Evolutionary conservation across 2,888 invertebrate species (phyloP).

Genomic region (Cacoxenus indagator): DNA sequence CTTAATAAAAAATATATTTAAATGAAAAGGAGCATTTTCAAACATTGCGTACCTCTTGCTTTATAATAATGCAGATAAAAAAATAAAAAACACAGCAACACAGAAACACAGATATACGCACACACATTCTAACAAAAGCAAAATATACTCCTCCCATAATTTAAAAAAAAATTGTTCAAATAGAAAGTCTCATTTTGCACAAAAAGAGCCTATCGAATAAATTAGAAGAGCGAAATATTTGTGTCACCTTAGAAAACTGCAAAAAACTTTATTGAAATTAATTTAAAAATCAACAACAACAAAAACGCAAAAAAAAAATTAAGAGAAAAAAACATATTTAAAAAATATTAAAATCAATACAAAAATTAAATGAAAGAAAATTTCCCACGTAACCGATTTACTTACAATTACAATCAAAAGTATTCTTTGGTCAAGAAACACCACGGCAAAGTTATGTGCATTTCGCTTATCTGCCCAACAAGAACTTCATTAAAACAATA

Average conservation of each 20-base stretch:
- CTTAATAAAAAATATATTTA: slow-evolving; percentile 30
- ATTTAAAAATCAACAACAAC: not conserved
- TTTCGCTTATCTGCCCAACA: not conserved
- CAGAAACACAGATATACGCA: slow-evolving; percentile 28
- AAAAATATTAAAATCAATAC: slow-evolving; percentile 1
- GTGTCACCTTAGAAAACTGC: too few species aligned
- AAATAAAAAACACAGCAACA: slow-evolving; percentile 28
- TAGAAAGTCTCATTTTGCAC: too few species aligned
- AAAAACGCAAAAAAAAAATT: not conserved
- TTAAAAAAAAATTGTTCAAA: too few species aligned
- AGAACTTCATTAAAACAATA: not conserved
- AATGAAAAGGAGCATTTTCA: slow-evolving; percentile 29
- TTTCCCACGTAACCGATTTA: slow-evolving; percentile 57
- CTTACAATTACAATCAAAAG: slow-evolving; percentile 41
- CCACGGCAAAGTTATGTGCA: not conserved
- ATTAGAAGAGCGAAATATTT: too few species aligned
- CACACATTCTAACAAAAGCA: slow-evolving; percentile 13
- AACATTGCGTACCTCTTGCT: slow-evolving; percentile 66
- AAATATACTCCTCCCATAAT: too few species aligned
- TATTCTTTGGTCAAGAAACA: slow-evolving; percentile 35
- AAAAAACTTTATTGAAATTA: not conserved
- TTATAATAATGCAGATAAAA: slow-evolving; percentile 43
- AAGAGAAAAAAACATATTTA: slow-evolving; percentile 3
- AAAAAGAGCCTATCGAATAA: too few species aligned
- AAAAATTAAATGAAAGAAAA: slow-evolving; percentile 8